Evolutionary conservation across 2,888 invertebrate genomes (phyloP), one percentile per base, ranked within the genome.

Genomic region (Holacanthella duospinosa): DNA sequence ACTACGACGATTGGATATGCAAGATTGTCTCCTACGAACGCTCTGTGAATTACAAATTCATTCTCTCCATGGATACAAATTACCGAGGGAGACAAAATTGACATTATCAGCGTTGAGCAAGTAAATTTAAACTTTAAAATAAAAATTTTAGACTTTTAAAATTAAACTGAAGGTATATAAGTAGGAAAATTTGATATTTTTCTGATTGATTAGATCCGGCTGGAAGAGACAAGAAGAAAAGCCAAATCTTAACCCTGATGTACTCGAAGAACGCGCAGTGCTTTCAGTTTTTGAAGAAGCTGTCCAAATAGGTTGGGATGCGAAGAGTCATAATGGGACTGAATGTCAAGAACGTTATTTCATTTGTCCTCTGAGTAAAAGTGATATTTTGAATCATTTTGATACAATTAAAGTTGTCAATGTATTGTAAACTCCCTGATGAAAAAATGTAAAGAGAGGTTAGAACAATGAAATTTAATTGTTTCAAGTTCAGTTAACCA

Each of bases 291-390:
- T 71, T 63, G 71, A 71, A 65, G 71, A 71, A 54, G 71, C 71
- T 3, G 71, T 71, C 1, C 53, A 69, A 43, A 63, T 66, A 43
- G 71, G 69, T 16, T 71, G 71, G 71, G 66, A 70, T 21, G 63
- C 70, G 6, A 66, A 66, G 43, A 65, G 65, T 44, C 60, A 21
- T 24, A 71, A 71, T 64, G 67, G 69, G 29, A 70, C 71, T 1
- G 71, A 71, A 36, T 71, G 71, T 58, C 69, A 67, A 62, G 71
- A 71, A 62, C 54, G 71, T 61, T 70, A 72, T 44, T 72, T 70
- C 62, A 68, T 70, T 55, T 72, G 71, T 59, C 68, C 71, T 4
- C 55, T 72, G 4, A 66, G 63, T 3, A 68, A 65, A 27, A 61
- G 56, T 36, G 71, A 72, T 29, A 65, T 72, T 29, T 56, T 70